These are phyloP conservation scores for Stratiomys singularior DNA, from an alignment of 2,888 invertebrate species.

Conservation along the genomic window DNA sequence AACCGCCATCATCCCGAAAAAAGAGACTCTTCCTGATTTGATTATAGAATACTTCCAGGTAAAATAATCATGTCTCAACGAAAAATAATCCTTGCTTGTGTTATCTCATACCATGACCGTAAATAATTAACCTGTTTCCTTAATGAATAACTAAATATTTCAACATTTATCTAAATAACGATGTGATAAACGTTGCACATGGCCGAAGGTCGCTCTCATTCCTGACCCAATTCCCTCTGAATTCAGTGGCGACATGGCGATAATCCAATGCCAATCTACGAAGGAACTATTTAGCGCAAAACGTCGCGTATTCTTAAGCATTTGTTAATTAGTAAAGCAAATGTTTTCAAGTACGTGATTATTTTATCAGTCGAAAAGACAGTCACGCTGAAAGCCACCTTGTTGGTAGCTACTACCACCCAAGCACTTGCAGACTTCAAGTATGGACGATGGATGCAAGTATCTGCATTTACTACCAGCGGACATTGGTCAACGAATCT, in stretches of 20 bases:
- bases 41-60: too few relatives aligned
- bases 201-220: constrained; percentile 1
- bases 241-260: neutral
- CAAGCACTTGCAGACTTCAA: neutral
- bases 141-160: constrained; percentile 6
- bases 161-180: neutral
- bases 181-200: constrained; percentile 1
- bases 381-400: neutral
- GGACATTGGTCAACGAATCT: constrained; percentile 3
- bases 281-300: constrained; percentile 32
- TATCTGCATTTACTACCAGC: neutral
- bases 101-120: too few relatives aligned
- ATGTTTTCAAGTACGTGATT: constrained; percentile 43
- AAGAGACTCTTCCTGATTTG: too few relatives aligned
- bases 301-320: constrained; percentile 39
- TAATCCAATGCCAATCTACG: neutral
- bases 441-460: neutral
- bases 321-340: constrained; percentile 41
- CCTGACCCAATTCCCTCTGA: constrained; percentile 23
- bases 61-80: too few relatives aligned
- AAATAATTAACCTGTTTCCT: neutral
- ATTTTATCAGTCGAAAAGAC: constrained; percentile 34
- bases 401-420: constrained; percentile 3
- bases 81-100: too few relatives aligned
- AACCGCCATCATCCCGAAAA: too few relatives aligned